Evolutionary conservation across 2,888 invertebrate genomes (phyloP).

Genomic region (Crossocerus cetratus): DNA sequence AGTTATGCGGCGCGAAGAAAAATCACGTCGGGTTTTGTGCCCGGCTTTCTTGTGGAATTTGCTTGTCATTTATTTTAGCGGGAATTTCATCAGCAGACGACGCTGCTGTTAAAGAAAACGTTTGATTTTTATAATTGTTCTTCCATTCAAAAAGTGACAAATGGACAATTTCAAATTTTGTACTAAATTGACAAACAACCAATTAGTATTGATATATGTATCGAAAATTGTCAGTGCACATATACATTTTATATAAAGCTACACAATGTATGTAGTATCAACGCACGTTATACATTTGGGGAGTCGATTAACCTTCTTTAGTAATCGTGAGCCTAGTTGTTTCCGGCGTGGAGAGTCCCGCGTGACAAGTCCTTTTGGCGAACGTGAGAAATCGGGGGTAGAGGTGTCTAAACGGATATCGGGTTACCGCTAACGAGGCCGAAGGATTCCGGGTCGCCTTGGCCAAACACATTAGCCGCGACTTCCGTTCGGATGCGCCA

Average conservation of each 20-base stretch:
- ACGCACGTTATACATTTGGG: no score
- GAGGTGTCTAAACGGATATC: constrained; percentile 63
- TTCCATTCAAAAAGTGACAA: no score
- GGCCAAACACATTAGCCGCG: constrained; percentile 75
- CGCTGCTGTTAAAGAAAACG: no score
- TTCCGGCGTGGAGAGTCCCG: no score
- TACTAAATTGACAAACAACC: no score
- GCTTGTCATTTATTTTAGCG: constrained; percentile 38
- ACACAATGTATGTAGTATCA: no score
- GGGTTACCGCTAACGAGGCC: constrained; percentile 59
- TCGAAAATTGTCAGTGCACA: no score
- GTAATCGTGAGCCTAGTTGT: not conserved
- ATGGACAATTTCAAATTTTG: no score
- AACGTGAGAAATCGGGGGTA: constrained; percentile 42
- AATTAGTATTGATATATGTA: no score
- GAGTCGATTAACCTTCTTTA: not conserved
- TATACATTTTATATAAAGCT: no score
- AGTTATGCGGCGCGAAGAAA: constrained; percentile 62
- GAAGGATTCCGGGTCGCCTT: constrained; percentile 60
- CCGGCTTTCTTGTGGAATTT: constrained; percentile 48
- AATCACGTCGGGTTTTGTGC: constrained; percentile 50
- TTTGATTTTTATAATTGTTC: no score
- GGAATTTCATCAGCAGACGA: not conserved
- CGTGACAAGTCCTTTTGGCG: not conserved
- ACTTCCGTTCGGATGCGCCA: constrained; percentile 72